Evolutionary conservation across 1,140 invertebrate species (phyloP), one percentile per base, ranked within the genome.

Genomic region (Sarcophaga peregrina): DNA sequence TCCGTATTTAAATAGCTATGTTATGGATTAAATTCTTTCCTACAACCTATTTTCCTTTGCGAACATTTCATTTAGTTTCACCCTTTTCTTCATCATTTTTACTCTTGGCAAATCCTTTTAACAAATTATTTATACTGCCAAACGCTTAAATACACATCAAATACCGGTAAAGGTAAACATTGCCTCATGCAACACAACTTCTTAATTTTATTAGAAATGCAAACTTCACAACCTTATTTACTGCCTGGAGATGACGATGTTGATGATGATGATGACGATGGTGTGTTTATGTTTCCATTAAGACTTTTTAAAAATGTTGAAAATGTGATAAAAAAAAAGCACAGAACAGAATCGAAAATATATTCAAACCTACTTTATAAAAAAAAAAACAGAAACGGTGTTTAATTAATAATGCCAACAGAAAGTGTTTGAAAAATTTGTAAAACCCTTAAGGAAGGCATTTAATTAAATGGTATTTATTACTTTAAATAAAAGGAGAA

Each of bases 391-490:
- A 58, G n/a, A n/a, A 58, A 58, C 15, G 54, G 54, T 58, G 54
- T 58, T 37, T 58, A 58, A 58, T 58, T 58, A 58, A 15, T 58
- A 58, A 58, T n/a, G 54, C 54, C 54, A 58, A 58, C 54, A 58
- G n/a, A 13, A 58, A 58, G 54, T 58, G 25, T 37, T 37, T 37
- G 25, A 37, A 37, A 37, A 1, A 37, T 37, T 37, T 37, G 25
- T 37, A 37, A 37, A 37, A 37, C 25, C 4, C 25, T 37, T 37
- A 37, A 37, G 25, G 25, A 1, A 37, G 11, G 54, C 15, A 58
- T n/a, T n/a, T 58, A 58, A 58, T 58, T 58, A n/a, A n/a, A 58
- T n/a, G 54, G 15, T 58, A 58, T 58, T 58, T n/a, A 58, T 58
- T 58, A n/a, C 54, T n/a, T 58, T n/a, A 58, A 58, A 58, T 58